Evolutionary conservation across 2,888 invertebrate genomes (phyloP).

Genomic region (Hyppa rectilinea): DNA sequence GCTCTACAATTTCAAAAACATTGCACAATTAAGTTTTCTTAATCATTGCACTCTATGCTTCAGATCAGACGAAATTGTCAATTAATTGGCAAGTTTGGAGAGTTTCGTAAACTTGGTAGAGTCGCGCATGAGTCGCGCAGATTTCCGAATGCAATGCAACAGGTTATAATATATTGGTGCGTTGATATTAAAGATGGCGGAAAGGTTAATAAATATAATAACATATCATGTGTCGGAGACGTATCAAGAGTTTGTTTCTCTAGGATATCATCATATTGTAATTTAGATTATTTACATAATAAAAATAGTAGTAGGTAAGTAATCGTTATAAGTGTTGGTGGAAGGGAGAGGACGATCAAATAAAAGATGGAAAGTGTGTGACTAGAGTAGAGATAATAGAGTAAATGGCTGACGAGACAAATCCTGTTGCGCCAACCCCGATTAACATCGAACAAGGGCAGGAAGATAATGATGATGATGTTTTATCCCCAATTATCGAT

Average conservation of each 20-base stretch:
- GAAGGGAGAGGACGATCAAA: no score
- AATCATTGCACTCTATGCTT: slow-evolving; percentile 31
- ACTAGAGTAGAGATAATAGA: no score
- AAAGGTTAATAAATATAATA: not conserved
- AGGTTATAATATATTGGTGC: slow-evolving; percentile 42
- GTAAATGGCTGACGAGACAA: no score
- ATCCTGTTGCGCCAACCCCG: no score
- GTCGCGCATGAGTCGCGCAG: not conserved
- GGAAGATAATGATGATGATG: no score
- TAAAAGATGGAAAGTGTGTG: no score
- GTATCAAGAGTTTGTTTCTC: not conserved
- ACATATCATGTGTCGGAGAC: not conserved
- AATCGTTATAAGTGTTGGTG: no score
- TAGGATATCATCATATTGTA: no score
- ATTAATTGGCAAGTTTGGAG: slow-evolving; percentile 15
- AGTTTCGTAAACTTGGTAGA: slow-evolving; percentile 12
- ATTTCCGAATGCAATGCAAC: slow-evolving; percentile 46
- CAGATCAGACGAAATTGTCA: slow-evolving; percentile 25
- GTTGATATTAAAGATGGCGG: slow-evolving; percentile 8
- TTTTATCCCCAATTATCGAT: no score
- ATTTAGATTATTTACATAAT: no score
- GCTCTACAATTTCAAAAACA: slow-evolving; percentile 26
- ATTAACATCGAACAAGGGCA: no score
- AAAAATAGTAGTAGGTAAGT: no score
- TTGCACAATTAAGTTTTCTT: slow-evolving; percentile 57